These are phyloP conservation scores for Caenorhabditis sp. DNA, from an alignment of 2,888 invertebrate genomes.

Conservation along the genomic window DNA sequence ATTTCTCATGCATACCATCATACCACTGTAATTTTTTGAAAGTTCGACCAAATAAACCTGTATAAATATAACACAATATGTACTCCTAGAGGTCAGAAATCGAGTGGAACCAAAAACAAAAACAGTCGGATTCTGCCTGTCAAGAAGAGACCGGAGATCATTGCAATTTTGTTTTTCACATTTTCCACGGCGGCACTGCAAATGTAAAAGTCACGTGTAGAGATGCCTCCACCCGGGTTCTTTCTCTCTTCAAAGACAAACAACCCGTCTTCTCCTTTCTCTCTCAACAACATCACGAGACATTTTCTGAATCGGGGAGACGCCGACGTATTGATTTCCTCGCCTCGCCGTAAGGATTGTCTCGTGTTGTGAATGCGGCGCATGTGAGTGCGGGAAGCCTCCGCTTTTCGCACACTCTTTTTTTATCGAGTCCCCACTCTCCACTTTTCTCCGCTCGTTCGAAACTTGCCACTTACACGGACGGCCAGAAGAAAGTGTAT, in stretches of 20 bases:
- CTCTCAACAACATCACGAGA: slow-evolving; percentile 1
- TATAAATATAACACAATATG: slow-evolving; percentile 13
- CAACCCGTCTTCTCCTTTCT: slow-evolving; percentile 13
- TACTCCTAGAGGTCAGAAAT: slow-evolving; percentile 3
- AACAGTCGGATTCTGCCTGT: slow-evolving; percentile 17
- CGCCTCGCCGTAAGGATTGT: slow-evolving; percentile 7
- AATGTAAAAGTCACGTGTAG: slow-evolving; percentile 56
- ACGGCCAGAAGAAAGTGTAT: slow-evolving; percentile 27
- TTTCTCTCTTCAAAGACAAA: slow-evolving; percentile 29
- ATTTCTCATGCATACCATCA: neutral
- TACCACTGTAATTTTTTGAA: neutral
- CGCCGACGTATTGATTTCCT: slow-evolving; percentile 26
- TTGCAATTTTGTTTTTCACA: slow-evolving; percentile 20
- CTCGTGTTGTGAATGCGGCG: slow-evolving; percentile 38
- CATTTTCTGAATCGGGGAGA: slow-evolving; percentile 16
- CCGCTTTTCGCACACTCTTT: slow-evolving; percentile 27
- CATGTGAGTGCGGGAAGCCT: slow-evolving; percentile 20
- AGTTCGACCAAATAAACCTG: slow-evolving; percentile 44
- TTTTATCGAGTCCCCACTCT: neutral
- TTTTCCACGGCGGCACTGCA: neutral
- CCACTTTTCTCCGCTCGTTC: slow-evolving; percentile 25
- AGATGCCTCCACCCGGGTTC: slow-evolving; percentile 9
- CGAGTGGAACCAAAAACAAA: neutral
- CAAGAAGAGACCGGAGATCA: slow-evolving; percentile 24
- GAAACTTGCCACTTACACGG: slow-evolving; percentile 51